Base-by-base conservation (phyloP, 2,113 vertebrate species). In the Pristiophorus japonicus region DNA sequence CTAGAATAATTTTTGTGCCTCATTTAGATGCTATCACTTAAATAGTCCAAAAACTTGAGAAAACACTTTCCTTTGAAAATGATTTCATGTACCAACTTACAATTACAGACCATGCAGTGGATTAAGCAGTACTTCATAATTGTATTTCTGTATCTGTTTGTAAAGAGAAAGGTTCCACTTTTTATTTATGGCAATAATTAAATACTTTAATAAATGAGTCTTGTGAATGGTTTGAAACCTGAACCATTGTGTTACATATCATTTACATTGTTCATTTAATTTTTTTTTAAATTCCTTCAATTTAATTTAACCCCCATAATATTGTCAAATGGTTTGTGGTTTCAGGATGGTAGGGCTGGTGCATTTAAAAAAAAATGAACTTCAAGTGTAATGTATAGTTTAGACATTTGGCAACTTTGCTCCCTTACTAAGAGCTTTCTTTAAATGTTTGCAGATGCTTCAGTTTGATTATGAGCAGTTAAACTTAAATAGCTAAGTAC, bases 21-120 rank as follows among this genome's bases (percentile, higher is more conserved):
- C 78, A 67, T 91, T 94, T 63, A 90, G 92, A 95, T 96, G 87
- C 67, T 96, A 91, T 92, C 92, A 75, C 91, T 67, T 87, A 90
- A 73, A 51, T 94, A 94, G 66, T 34, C 66, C 66, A n/a, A 95
- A 85, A 95, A 62, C 30, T 45, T 95, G 95, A 96, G 90, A 73
- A 95, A 96, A 63, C 42, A 42, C 38, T 91, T 95, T 62, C 5
- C 38, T 95, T 96, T 95, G 92, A 24, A 95, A 96, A 59, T 38
- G 38, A 27, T 90, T 95, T 63, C 59, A 84, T 66, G 65, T 34
- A 85, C 42, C 10, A 75, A 95, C 70, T 73, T 93, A 95, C 4
- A 1, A 18, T 70, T 70, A 45, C 62, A 92, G 87, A 47, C 87
- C 87, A 30, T 45, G 47, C 27, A 70, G 42, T 14, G 65, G 38